Conservation (phyloP, 2,113 vertebrate species). For the Zosterops lateralis region DNA sequence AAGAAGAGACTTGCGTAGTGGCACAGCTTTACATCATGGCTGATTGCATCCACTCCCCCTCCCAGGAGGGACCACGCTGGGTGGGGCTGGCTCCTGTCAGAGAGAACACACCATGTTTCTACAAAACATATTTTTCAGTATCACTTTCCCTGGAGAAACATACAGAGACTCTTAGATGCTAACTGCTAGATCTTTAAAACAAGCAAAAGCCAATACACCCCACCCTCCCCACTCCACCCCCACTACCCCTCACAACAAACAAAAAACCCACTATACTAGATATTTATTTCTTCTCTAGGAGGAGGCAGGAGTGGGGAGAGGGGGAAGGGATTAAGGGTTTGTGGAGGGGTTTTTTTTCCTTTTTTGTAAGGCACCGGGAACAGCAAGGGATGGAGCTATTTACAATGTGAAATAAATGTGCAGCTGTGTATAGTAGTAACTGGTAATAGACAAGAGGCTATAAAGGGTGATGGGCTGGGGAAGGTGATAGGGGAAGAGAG, state of each 20-base stretch:
- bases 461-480: not conserved
- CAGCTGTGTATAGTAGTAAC: not conserved
- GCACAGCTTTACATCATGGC: rapidly evolving
- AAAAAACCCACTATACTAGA: not conserved
- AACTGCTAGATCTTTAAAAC: not conserved
- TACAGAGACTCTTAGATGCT: not conserved
- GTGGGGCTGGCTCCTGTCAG: not conserved
- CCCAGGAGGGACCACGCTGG: rapidly evolving
- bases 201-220: not conserved
- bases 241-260: not conserved
- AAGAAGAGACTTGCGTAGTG: not conserved
- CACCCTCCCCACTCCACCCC: too few species aligned
- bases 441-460: not conserved
- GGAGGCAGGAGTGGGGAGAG: not conserved
- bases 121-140: not conserved
- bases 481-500: not conserved
- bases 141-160: not conserved
- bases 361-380: not conserved
- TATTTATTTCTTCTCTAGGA: not conserved
- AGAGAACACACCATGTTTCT: not conserved
- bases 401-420: not conserved
- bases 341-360: rapidly evolving
- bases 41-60: not conserved
- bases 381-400: not conserved
- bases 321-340: not conserved